phyloP scores from a whole-genome alignment of 2,888 invertebrate genomes.

The Auanema freiburgensis region DNA sequence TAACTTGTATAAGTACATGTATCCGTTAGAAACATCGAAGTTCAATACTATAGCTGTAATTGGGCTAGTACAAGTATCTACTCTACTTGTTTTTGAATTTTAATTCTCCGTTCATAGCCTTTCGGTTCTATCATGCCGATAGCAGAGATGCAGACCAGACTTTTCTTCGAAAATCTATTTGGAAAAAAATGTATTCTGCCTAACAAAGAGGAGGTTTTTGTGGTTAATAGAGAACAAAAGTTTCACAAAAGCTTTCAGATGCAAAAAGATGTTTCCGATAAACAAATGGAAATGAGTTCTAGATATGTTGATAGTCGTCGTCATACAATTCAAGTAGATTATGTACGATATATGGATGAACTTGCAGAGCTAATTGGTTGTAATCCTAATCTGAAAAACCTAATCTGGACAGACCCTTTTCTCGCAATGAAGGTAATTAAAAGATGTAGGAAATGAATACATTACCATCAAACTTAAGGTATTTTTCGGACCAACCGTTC shows the following conservation, averaged over 20 bases:
- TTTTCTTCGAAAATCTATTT: constrained; percentile 63
- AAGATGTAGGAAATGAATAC: too few relatives aligned
- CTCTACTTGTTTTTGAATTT: not conserved
- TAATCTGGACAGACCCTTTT: constrained; percentile 7
- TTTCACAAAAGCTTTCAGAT: constrained; percentile 47
- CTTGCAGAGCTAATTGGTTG: constrained; percentile 63
- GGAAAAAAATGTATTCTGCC: constrained; percentile 3
- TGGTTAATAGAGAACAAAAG: not conserved
- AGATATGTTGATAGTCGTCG: constrained; percentile 56
- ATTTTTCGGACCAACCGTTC: constrained; percentile 33
- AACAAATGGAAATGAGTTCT: constrained; percentile 53
- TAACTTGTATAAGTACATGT: constrained; percentile 66
- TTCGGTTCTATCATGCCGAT: constrained; percentile 68
- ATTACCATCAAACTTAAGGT: not conserved
- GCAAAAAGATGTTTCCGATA: constrained; percentile 63
- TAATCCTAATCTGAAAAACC: constrained; percentile 10
- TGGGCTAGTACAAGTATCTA: constrained; percentile 66
- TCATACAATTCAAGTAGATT: constrained; percentile 67
- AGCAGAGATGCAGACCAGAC: constrained; percentile 67
- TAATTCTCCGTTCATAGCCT: constrained; percentile 2
- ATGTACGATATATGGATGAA: constrained; percentile 66
- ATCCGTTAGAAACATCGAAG: constrained; percentile 62
- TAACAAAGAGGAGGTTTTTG: not conserved
- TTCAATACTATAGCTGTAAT: constrained; percentile 67
- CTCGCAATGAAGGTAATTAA: constrained; percentile 16